Conservation (phyloP, 2,797 vertebrate species). For the Xiphophorus birchmanni region DNA sequence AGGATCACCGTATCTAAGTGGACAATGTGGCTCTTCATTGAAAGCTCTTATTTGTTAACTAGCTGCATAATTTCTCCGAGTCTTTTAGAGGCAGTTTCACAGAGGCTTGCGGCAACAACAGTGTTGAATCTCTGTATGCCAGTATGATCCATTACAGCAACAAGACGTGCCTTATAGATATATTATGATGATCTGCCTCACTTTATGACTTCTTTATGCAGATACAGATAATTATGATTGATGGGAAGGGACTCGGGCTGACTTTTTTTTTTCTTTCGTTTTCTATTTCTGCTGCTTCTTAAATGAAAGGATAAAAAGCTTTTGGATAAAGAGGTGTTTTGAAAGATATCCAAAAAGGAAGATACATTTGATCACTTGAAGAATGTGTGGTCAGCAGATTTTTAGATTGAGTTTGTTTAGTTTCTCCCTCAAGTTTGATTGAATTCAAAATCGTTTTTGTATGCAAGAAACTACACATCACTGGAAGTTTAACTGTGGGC, state of each 20-base stretch:
- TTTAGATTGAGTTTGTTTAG: conserved; percentile 14
- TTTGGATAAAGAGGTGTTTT: conserved; percentile 20
- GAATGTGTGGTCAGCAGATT: conserved; percentile 51
- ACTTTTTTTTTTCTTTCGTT: conserved; percentile 13
- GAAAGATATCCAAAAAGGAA: conserved; percentile 44
- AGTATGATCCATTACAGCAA: conserved; percentile 10
- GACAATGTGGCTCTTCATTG: conserved; percentile 27
- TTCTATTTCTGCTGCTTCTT: conserved; percentile 45
- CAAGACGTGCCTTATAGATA: conserved; percentile 10
- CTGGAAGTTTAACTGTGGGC: conserved; percentile 12
- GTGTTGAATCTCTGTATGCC: conserved; percentile 5
- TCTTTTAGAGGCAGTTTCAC: conserved; percentile 30
- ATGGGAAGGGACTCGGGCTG: conserved; percentile 33
- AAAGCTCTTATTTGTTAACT: conserved; percentile 51
- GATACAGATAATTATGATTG: conserved; percentile 45
- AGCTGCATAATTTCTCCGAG: conserved; percentile 63
- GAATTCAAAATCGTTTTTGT: conserved; percentile 42
- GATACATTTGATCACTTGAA: conserved; percentile 28
- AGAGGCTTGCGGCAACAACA: conserved; percentile 18
- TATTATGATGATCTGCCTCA: conserved; percentile 7
- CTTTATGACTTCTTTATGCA: conserved; percentile 28
- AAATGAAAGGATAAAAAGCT: conserved; percentile 40
- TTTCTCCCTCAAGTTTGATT: conserved; percentile 35
- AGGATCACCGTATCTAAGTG: conserved; percentile 25
- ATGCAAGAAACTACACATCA: conserved; percentile 17